Base-by-base conservation (phyloP, 2,113 vertebrate species). In the Pachypanchax playfairii region DNA sequence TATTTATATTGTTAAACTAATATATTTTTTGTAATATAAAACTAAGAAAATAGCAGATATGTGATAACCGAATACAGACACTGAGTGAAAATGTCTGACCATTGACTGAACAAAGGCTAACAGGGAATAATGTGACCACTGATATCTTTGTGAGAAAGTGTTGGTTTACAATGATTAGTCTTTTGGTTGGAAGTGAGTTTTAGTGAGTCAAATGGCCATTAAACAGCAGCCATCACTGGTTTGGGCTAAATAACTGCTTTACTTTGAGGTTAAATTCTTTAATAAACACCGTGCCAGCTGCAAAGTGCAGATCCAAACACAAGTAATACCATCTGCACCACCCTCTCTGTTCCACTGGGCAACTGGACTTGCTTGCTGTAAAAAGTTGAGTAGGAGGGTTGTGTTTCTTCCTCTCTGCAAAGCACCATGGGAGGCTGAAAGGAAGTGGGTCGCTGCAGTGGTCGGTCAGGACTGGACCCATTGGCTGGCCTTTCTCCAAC, bases 401-500 rank as follows among this genome's bases (percentile, higher is more conserved):
- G 10, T 0, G 52, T 56, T n/a, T 65, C 67, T 2, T 43, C 52
- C 1, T 42, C 72, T 0, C 83, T 85, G 42, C 96, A 98, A 63
- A 90, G 93, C 47, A 93, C 41, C 80, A 98, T 91, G 21, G 95
- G 94, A 0, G 91, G 83, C 79, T 98, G 96, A 68, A 94, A 97
- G 2, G 95, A 96, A 0, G 94, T 97, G 74, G 95, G 92, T 2
- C 93, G 81, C 79, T 92, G 94, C 63, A 88, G 85, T 0, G 91
- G 93, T 25, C 87, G 84, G 79, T 94, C 91, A 0, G 94, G 95
- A 41, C 92, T 96, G 17, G 93, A 94, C 12, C 95, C 95, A 0
- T 98, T 95, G 0, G 94, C 94, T 4, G 95, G 95, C 75, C 95
- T 87, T 65, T 96, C 93, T 0, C 95, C 95, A 0, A 83, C 87